Evolutionary conservation across 2,888 invertebrate species (phyloP).

Genomic region (Thalpophila matura): DNA sequence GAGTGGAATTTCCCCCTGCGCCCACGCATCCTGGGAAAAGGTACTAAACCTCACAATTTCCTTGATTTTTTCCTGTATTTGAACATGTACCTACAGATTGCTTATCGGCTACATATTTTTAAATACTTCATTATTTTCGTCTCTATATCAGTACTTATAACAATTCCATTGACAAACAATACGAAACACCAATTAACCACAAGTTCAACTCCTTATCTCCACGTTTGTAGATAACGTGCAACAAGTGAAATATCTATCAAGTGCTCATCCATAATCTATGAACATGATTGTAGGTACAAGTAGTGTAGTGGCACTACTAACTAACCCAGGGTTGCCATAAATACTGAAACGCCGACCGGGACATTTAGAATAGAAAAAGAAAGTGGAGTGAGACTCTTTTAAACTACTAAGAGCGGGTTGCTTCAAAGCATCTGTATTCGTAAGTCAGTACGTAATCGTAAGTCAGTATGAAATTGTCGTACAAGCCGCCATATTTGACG

Average conservation of each 20-base stretch:
- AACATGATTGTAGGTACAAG: constrained; percentile 10
- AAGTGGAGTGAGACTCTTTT: too few relatives aligned
- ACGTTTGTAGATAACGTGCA: constrained; percentile 21
- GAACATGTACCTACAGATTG: neutral
- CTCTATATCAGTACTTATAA: neutral
- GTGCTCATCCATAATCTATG: constrained; percentile 34
- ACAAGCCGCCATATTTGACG: too few relatives aligned
- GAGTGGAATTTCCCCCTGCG: neutral
- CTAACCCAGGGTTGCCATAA: too few relatives aligned
- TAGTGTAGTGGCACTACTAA: constrained; percentile 18
- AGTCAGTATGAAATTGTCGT: too few relatives aligned
- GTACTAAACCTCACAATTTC: neutral
- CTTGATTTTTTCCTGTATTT: neutral
- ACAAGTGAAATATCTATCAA: constrained; percentile 17
- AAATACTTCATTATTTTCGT: neutral
- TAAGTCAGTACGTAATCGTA: too few relatives aligned
- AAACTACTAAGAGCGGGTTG: too few relatives aligned
- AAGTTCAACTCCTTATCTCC: constrained; percentile 33
- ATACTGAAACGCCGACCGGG: too few relatives aligned
- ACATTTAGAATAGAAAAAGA: too few relatives aligned
- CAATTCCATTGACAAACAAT: constrained; percentile 31
- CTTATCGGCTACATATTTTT: neutral
- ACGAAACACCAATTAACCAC: constrained; percentile 33
- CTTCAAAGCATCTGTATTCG: too few relatives aligned
- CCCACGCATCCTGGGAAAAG: neutral